These are phyloP conservation scores for Rhyacophila evoluta DNA, from an alignment of 2,888 invertebrate genomes.

Conservation along the genomic window DNA sequence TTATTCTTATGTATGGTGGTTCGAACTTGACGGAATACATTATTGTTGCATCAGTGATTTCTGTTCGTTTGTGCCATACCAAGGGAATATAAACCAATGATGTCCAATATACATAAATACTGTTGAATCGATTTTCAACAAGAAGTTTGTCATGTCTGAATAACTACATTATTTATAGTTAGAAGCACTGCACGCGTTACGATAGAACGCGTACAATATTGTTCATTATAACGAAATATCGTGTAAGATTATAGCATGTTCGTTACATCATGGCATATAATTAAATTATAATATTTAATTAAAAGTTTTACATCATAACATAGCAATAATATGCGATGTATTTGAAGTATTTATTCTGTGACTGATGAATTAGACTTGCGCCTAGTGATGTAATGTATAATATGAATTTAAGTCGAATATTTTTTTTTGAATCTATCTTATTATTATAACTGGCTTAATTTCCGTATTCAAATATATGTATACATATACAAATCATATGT, in stretches of 20 bases:
- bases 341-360: no score
- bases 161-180: slow-evolving; percentile 47
- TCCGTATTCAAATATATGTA: no score
- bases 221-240: neutral
- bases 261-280: neutral
- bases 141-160: slow-evolving; percentile 43
- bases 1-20: neutral
- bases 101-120: slow-evolving; percentile 18
- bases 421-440: no score
- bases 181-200: slow-evolving; percentile 45
- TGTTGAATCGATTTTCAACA: slow-evolving; percentile 31
- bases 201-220: neutral
- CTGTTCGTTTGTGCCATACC: neutral
- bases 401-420: no score
- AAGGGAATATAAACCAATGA: neutral
- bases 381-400: no score
- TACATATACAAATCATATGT: no score
- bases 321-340: no score
- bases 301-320: no score
- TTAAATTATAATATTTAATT: neutral
- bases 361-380: no score
- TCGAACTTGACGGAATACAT: neutral
- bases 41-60: neutral
- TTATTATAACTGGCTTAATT: no score
- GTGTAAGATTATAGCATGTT: neutral